Evolutionary conservation across 2,888 invertebrate genomes (phyloP).

Genomic region (Drosophila mettleri): DNA sequence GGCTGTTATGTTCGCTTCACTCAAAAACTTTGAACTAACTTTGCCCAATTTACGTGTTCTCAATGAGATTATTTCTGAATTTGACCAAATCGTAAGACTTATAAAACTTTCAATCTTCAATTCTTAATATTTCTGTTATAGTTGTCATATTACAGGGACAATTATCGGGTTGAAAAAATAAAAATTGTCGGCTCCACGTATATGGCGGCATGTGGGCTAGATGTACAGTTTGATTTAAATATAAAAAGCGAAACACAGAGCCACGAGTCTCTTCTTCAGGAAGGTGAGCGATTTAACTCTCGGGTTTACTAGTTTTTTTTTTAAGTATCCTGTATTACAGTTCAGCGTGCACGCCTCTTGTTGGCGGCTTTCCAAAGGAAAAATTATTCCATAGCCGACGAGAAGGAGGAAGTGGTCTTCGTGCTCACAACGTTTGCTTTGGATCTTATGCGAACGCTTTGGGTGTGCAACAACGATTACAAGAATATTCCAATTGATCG

Average conservation of each 20-base stretch:
- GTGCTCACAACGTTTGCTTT: constrained; percentile 85
- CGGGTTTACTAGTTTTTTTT: not conserved
- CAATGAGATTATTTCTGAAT: constrained; percentile 96
- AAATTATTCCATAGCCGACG: rapidly evolving
- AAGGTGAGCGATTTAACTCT: not conserved
- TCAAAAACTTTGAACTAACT: constrained; percentile 91
- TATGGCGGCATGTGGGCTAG: constrained; percentile 97
- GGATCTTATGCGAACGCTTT: constrained; percentile 89
- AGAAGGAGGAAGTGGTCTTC: constrained; percentile 87
- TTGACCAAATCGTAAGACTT: constrained; percentile 89
- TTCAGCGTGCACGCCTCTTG: constrained; percentile 1
- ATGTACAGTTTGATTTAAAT: constrained; percentile 86
- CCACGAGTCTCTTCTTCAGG: not conserved
- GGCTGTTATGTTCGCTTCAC: constrained; percentile 97
- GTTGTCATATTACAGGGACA: constrained; percentile 86
- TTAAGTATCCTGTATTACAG: not conserved
- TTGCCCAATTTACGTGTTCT: constrained; percentile 89
- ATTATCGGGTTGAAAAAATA: constrained; percentile 94
- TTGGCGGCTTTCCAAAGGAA: not conserved
- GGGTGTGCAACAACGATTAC: constrained; percentile 85
- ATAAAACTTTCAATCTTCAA: not conserved
- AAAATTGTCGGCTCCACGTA: constrained; percentile 98
- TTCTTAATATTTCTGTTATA: constrained; percentile 76
- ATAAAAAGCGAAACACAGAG: not conserved
- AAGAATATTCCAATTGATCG: constrained; percentile 85